These are phyloP conservation scores for Alcedo quadribrachys DNA, from an alignment of 2,797 vertebrate genomes.

Conservation along the genomic window DNA sequence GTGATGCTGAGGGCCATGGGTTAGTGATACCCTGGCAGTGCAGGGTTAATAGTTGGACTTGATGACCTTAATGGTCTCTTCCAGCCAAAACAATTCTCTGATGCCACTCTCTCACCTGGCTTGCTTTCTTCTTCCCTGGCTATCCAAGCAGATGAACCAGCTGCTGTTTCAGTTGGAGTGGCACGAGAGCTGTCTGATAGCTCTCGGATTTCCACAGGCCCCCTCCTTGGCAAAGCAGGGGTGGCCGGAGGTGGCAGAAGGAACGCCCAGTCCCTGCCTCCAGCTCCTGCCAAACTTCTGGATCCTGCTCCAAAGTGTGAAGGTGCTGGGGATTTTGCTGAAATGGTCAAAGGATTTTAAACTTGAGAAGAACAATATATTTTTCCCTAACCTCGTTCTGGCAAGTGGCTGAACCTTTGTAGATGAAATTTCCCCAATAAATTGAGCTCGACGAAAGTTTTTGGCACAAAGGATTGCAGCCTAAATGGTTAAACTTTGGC, in stretches of 20 bases:
- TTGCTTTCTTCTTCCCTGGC: not conserved
- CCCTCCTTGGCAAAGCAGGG: not conserved
- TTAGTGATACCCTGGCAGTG: not conserved
- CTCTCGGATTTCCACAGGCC: not conserved
- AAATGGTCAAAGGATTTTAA: constrained; percentile 49
- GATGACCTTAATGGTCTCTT: not conserved
- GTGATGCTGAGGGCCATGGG: not conserved
- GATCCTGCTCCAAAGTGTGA: constrained; percentile 22
- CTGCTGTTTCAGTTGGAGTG: not conserved
- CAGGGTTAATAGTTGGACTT: not conserved
- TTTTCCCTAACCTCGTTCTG: constrained; percentile 69
- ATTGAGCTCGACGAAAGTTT: constrained; percentile 50
- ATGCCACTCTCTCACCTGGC: not conserved
- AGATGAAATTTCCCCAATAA: constrained; percentile 68
- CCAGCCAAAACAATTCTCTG: not conserved
- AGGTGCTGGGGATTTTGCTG: constrained; percentile 59
- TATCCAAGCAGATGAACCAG: not conserved
- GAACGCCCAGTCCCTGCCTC: not conserved
- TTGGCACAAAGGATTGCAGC: constrained; percentile 36
- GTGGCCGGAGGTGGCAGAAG: not conserved
- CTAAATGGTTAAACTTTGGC: constrained; percentile 70
- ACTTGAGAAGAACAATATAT: constrained; percentile 65
- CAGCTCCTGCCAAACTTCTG: not conserved
- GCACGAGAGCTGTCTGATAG: not conserved
- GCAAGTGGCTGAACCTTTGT: constrained; percentile 55